Evolutionary conservation across 2,888 invertebrate genomes (phyloP), one percentile per base, ranked within the genome.

Genomic region (Apoda limacodes): DNA sequence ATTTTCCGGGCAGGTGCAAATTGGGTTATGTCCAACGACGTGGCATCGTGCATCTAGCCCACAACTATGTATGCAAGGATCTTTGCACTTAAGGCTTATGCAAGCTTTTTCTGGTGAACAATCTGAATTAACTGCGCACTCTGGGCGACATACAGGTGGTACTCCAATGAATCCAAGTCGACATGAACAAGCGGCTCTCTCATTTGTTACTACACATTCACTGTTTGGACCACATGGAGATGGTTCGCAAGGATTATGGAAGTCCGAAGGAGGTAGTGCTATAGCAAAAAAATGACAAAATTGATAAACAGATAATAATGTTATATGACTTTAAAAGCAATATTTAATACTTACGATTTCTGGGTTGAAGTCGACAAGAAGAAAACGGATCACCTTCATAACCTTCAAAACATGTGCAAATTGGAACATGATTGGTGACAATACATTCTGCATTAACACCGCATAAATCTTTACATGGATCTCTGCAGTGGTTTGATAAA

Each of bases 391-490:
- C 91, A 6, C 94, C 94, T 43, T 87, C 85, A 48, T 86, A 89
- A 14, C 92, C 92, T 39, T 82, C 83, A 15, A 85, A 71, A 50
- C 95, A 95, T 21, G 88, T 85, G 56, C 95, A 95, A 5, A 88
- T 85, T 10, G 94, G 93, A 35, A 92, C 82, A 52, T 95, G 94
- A 55, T 91, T 92, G 2, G 88, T 85, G 0, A 93, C 92, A 17
- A 83, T 82, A 55, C 95, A 95, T 62, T 91, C 88, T 5, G 94
- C 91, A 51, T 92, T 92, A 1, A 85, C 62, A 3, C 93, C 94
- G 54, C 95, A 95, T 29, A 91, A 83, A 32, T 93, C 92, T 38
- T 86, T 88, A 52, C 93, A 95, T 4, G 93, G 93, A 70, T 93
- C 89, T 48, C 92, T 83, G 46, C 94, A 94, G 57, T 93, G 90